Evolutionary conservation across 1,140 invertebrate genomes (phyloP).

Genomic region (Drosophila ercepeae): DNA sequence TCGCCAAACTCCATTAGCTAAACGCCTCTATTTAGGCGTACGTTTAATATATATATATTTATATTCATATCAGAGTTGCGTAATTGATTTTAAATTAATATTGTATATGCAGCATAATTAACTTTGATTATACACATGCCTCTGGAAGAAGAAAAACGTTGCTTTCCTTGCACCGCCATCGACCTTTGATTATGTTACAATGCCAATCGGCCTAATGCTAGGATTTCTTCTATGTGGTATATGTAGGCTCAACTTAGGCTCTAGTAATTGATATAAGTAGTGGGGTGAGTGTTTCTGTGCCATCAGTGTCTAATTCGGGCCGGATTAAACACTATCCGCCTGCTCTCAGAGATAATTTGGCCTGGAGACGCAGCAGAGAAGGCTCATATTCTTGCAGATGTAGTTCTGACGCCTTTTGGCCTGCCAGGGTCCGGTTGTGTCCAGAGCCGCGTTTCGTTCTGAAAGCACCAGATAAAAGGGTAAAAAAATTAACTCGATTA

Average conservation of each 20-base stretch:
- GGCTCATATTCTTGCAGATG: slow-evolving; percentile 87
- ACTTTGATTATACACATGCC: slow-evolving; percentile 73
- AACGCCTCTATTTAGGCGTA: slow-evolving; percentile 17
- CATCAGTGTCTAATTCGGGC: slow-evolving; percentile 6
- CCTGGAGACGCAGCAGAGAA: slow-evolving; percentile 87
- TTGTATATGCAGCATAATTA: slow-evolving; percentile 77
- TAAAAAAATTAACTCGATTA: slow-evolving; percentile 46
- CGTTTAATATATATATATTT: slow-evolving; percentile 15
- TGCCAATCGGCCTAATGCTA: slow-evolving; percentile 50
- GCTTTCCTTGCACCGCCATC: slow-evolving; percentile 7
- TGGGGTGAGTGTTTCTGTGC: slow-evolving; percentile 31
- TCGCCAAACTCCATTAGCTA: slow-evolving; percentile 19
- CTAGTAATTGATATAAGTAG: slow-evolving; percentile 80
- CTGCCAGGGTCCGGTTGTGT: slow-evolving; percentile 86
- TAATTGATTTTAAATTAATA: slow-evolving; percentile 53
- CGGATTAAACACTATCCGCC: slow-evolving; percentile 65
- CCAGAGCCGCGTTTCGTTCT: slow-evolving; percentile 85
- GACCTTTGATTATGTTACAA: slow-evolving; percentile 60
- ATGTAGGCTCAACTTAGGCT: slow-evolving; percentile 49
- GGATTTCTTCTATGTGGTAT: slow-evolving; percentile 23
- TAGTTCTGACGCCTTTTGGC: slow-evolving; percentile 86
- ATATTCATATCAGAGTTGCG: slow-evolving; percentile 15
- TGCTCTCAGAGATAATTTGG: slow-evolving; percentile 87
- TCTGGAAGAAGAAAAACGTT: slow-evolving; percentile 10
- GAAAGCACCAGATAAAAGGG: slow-evolving; percentile 36